phyloP scores from a whole-genome alignment of 2,113 vertebrate species.

The Polypterus bichir region DNA sequence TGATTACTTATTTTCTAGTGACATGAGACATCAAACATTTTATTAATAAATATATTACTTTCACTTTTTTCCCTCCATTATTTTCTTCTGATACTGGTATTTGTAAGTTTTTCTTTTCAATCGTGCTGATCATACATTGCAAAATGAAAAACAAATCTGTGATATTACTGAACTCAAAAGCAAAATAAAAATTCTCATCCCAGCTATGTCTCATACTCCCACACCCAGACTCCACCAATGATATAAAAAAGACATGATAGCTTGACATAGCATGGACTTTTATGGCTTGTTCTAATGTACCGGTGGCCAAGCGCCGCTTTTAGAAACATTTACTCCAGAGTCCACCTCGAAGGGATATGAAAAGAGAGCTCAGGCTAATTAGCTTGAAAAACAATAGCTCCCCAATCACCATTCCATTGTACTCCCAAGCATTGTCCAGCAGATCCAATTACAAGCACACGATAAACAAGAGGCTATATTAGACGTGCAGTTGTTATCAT shows the following conservation, averaged over 20 bases:
- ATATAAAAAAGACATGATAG: constrained; percentile 6
- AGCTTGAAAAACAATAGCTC: constrained; percentile 69
- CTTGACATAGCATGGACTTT: constrained; percentile 54
- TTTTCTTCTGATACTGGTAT: too few relatives aligned
- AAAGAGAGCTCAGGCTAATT: constrained; percentile 47
- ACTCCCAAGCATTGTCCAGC: constrained; percentile 41
- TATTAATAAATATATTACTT: too few relatives aligned
- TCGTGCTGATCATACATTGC: too few relatives aligned
- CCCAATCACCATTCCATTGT: constrained; percentile 58
- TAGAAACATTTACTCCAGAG: constrained; percentile 39
- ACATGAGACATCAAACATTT: too few relatives aligned
- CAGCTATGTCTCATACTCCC: too few relatives aligned
- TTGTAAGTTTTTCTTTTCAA: too few relatives aligned
- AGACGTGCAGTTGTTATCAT: constrained; percentile 63
- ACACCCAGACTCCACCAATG: too few relatives aligned
- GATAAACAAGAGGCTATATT: constrained; percentile 65
- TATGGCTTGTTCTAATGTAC: constrained; percentile 50
- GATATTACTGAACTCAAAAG: too few relatives aligned
- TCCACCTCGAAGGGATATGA: constrained; percentile 35
- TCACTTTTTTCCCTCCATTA: too few relatives aligned
- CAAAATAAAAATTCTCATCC: too few relatives aligned
- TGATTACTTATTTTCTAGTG: too few relatives aligned
- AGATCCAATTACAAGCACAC: constrained; percentile 53
- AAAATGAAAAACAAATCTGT: too few relatives aligned
- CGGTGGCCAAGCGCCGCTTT: constrained; percentile 40